These are phyloP conservation scores for Dromiciops gliroides DNA, from an alignment of 2,113 vertebrate species.

Conservation along the genomic window DNA sequence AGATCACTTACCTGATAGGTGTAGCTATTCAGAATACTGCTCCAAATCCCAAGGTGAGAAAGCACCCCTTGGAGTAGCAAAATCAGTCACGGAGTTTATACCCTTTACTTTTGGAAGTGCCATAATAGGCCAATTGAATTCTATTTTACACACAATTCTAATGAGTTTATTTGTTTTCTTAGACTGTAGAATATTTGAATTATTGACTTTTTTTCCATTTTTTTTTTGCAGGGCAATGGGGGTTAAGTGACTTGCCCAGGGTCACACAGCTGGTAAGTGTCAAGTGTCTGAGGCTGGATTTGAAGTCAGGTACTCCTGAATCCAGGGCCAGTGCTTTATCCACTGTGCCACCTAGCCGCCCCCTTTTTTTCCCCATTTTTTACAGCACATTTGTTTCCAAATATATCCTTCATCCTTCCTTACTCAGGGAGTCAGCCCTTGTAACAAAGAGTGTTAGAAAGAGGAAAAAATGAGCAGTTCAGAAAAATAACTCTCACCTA, in stretches of 20 bases:
- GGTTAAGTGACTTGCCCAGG: too few relatives aligned
- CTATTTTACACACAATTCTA: not conserved
- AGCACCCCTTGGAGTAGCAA: not conserved
- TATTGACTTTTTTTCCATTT: not conserved
- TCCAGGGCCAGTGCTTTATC: too few relatives aligned
- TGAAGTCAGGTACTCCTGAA: too few relatives aligned
- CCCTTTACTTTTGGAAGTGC: not conserved
- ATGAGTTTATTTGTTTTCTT: not conserved
- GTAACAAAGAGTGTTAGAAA: not conserved
- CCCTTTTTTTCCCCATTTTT: not conserved
- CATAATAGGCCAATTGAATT: not conserved
- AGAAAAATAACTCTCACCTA: not conserved
- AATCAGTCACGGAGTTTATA: not conserved
- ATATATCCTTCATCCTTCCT: not conserved
- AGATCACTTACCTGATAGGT: not conserved
- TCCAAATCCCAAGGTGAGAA: not conserved
- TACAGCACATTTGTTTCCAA: not conserved
- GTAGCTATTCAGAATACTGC: not conserved
- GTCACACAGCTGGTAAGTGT: too few relatives aligned
- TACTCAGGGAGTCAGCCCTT: not conserved
- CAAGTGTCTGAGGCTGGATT: too few relatives aligned
- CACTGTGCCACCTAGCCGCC: too few relatives aligned
- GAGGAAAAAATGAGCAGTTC: not conserved
- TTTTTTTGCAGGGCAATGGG: too few relatives aligned
- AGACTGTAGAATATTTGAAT: not conserved